Evolutionary conservation across 2,797 vertebrate species (phyloP), one percentile per base, ranked within the genome.

Genomic region (Mastacembelus armatus): DNA sequence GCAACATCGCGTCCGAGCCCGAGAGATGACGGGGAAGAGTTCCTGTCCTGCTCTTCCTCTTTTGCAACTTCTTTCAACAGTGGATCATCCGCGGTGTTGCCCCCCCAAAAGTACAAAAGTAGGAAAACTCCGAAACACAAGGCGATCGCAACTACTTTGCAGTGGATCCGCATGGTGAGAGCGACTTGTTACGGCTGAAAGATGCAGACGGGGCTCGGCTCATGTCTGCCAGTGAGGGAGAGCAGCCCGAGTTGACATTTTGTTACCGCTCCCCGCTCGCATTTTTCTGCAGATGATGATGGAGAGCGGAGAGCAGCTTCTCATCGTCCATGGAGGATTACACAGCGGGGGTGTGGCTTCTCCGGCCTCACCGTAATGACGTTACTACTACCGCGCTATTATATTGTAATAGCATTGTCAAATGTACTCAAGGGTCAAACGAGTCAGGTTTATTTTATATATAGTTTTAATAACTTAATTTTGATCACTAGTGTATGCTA

Each of bases 31-130:
- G 80, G 77, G 6, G 78, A 61, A 58, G 79, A 85, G 64, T 84
- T 84, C 16, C 80, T 33, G 49, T 47, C 57, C 77, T 54, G 58
- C 45, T 56, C 16, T 56, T 78, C 29, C 39, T 72, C 57, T 39
- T 57, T 69, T 7, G 26, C 73, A 91, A 91, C 91, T 91, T 87
- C 81, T 81, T 48, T 83, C 54, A 86, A 47, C 77, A 81, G 89
- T 48, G 90, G 91, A 59, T 92, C 92, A 65, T 92, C 92, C 71
- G 84, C 90, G 63, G 81, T 72, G 61, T 90, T 94, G 40, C 92
- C 90, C 81, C 92, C 91, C 61, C 85, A 92, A 88, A 94, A 94
- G 92, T 94, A 94, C 71, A 94, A 81, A 92, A 95, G 92, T 92
- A 95, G 75, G 51, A 94, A 93, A 93, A 94, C 83, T 94, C 92